Conservation (phyloP, 2,113 vertebrate species). For the Vanacampus margaritifer region DNA sequence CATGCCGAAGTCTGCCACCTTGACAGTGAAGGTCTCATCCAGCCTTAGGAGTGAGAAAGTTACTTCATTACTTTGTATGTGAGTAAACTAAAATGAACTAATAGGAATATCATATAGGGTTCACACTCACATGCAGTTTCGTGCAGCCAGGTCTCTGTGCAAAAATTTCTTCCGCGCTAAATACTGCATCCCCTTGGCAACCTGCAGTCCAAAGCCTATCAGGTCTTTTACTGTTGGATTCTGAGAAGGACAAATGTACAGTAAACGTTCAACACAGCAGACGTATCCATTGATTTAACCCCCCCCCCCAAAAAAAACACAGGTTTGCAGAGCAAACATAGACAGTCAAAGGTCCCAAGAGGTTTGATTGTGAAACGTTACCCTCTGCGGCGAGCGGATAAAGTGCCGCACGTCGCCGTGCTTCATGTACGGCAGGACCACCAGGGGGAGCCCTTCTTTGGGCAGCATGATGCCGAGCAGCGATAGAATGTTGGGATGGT, state of each 20-base stretch:
- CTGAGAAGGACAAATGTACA: constrained; percentile 56
- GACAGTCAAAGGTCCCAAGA: neutral
- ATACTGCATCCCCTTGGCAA: constrained; percentile 93
- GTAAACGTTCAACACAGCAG: neutral
- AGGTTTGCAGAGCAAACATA: neutral
- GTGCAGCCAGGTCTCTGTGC: constrained; percentile 91
- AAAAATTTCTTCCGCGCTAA: constrained; percentile 92
- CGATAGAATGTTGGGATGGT: constrained; percentile 87
- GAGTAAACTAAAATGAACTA: neutral
- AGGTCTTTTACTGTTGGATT: constrained; percentile 94
- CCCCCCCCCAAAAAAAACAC: no score
- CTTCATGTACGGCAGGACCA: constrained; percentile 91
- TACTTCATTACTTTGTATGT: neutral
- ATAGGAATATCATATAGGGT: neutral
- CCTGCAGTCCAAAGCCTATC: constrained; percentile 91
- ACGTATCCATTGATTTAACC: neutral
- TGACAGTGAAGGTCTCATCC: constrained; percentile 87
- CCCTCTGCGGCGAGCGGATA: constrained; percentile 84
- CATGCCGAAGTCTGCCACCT: constrained; percentile 96
- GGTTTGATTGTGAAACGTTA: constrained; percentile 49
- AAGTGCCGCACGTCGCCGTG: constrained; percentile 92
- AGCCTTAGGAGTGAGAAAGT: constrained; percentile 72
- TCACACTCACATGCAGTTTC: constrained; percentile 94
- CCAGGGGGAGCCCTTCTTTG: constrained; percentile 82
- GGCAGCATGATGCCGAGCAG: constrained; percentile 89